Base-by-base conservation (phyloP, 1,140 invertebrate genomes). In the Tetragnatha versicolor region DNA sequence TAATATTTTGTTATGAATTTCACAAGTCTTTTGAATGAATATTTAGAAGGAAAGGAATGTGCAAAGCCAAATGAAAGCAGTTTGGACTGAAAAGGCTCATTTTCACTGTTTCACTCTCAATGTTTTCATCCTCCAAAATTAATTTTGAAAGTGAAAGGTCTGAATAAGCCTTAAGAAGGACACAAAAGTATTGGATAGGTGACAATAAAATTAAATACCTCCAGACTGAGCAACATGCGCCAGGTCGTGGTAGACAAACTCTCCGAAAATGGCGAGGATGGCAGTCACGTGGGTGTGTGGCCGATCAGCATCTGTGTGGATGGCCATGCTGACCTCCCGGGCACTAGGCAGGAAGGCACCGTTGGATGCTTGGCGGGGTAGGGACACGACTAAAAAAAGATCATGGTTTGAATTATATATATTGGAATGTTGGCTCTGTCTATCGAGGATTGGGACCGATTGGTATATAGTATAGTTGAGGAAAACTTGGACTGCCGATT, bases 241-340 rank as follows among this genome's bases (percentile, higher is more conserved):
- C 3, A 94, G 84, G 83, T 95, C 94, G 79, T 95, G 92, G 1
- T 90, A 89, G 10, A 95, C 83, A 79, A 95, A 92, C 84, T 96
- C 92, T 1, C 92, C 93, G 84, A 93, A 94, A 42, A 82, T 90
- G 83, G 93, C 92, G 22, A 92, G 88, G 81, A 95, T 85, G 12
- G 92, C 88, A 82, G 93, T 94, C 42, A 88, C 83, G 81, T 88
- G 86, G 17, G 84, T 83, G 81, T 88, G 86, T 82, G 81, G 76
- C 37, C 31, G 60, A 45, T 91, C 89, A 6, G 85, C 82, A 39
- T 89, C 88, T 3, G 85, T 85, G 81, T 90, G 89, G 0, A 90
- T 86, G 58, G 90, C 89, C 2, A 87, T 84, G 12, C 92, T 93
- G 1, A 94, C 90, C 0, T 88, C 86, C 17, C 94, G 87, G 0